Conservation (phyloP, 2,113 vertebrate species). For the Hippocampus zosterae region DNA sequence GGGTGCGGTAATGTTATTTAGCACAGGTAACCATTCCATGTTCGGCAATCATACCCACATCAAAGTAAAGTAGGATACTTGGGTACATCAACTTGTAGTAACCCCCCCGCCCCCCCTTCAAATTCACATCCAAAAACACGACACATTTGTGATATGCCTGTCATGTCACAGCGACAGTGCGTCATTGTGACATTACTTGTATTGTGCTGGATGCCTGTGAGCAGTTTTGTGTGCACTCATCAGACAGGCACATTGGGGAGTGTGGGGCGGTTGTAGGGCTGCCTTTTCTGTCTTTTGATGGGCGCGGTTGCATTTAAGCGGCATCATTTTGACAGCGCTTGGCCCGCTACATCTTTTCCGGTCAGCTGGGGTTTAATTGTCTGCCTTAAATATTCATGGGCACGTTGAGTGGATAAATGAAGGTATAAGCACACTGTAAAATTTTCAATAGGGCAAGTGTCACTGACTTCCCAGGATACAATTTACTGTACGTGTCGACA, state of each 20-base stretch:
- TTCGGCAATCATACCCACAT: slow-evolving; percentile 21
- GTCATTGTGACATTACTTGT: slow-evolving; percentile 43
- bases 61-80: slow-evolving; percentile 55
- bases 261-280: background rate
- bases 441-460: slow-evolving; percentile 76
- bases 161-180: slow-evolving; percentile 45
- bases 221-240: slow-evolving; percentile 27
- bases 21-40: background rate
- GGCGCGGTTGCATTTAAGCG: slow-evolving; percentile 29
- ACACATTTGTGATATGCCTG: slow-evolving; percentile 53
- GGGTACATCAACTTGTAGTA: slow-evolving; percentile 57
- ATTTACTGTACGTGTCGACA: slow-evolving; percentile 72
- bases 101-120: slow-evolving; percentile 28
- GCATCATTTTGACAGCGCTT: slow-evolving; percentile 47
- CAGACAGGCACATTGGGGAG: background rate
- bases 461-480: slow-evolving; percentile 67
- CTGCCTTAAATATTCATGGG: slow-evolving; percentile 76
- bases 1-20: background rate
- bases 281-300: slow-evolving; percentile 2
- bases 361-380: slow-evolving; percentile 76
- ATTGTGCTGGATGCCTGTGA: slow-evolving; percentile 13
- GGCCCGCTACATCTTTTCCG: slow-evolving; percentile 47
- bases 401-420: slow-evolving; percentile 74
- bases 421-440: slow-evolving; percentile 75
- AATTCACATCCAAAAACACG: slow-evolving; percentile 48